Evolutionary conservation across 2,797 vertebrate species (phyloP).

Genomic region (Ciconia nigra): DNA sequence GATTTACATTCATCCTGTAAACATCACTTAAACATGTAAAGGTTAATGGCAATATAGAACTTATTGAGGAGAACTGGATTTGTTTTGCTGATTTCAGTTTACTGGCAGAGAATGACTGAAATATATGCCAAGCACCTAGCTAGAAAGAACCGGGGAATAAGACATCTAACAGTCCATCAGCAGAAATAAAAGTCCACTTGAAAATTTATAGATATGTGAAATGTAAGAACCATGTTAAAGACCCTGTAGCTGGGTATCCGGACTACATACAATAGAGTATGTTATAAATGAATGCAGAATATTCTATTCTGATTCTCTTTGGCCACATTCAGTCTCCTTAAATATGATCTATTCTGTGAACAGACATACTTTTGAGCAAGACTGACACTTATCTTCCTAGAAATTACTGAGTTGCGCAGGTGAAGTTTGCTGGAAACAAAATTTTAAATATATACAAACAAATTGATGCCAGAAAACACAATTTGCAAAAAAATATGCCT

Average conservation of each 20-base stretch:
- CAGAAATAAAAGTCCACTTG: neutral
- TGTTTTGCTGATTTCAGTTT: neutral
- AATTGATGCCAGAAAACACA: conserved; percentile 13
- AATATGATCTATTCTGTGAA: neutral
- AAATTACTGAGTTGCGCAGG: neutral
- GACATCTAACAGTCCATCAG: neutral
- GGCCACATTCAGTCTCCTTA: neutral
- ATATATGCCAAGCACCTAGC: neutral
- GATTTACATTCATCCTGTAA: neutral
- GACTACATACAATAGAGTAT: neutral
- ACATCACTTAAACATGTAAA: neutral
- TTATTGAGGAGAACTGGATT: neutral
- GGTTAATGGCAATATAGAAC: neutral
- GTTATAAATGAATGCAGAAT: neutral
- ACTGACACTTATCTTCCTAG: neutral
- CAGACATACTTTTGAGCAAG: neutral
- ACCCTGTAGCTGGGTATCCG: neutral
- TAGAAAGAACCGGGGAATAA: neutral
- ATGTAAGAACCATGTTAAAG: neutral
- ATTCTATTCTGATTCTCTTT: neutral
- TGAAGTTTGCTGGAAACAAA: conserved; percentile 52
- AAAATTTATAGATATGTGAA: neutral
- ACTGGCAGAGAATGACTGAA: neutral
- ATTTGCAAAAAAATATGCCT: neutral
- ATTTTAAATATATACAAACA: conserved; percentile 26